Evolutionary conservation across 2,888 invertebrate genomes (phyloP).

Genomic region (Leptopilina drosophilae): DNA sequence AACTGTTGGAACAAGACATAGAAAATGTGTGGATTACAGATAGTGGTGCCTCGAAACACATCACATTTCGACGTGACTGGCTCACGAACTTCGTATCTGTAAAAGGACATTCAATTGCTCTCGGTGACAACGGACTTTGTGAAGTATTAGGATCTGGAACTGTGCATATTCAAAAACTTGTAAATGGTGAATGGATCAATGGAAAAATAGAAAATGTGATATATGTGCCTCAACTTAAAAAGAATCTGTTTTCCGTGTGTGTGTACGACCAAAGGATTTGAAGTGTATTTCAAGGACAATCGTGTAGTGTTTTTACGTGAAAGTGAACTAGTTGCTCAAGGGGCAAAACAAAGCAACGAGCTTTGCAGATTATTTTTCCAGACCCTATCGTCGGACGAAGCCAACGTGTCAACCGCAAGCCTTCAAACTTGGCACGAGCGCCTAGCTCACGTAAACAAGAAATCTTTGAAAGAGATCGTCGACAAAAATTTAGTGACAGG

Average conservation of each 20-base stretch:
- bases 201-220: constrained; percentile 43
- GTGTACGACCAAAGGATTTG: constrained; percentile 31
- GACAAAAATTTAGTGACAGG: constrained; percentile 32
- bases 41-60: constrained; percentile 59
- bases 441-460: neutral
- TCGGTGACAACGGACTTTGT: constrained; percentile 49
- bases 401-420: neutral
- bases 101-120: constrained; percentile 40
- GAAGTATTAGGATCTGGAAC: constrained; percentile 23
- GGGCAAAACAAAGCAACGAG: constrained; percentile 21
- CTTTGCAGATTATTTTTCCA: constrained; percentile 16
- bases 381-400: neutral
- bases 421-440: neutral
- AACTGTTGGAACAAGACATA: constrained; percentile 44
- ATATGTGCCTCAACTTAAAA: constrained; percentile 43
- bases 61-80: constrained; percentile 56
- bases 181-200: neutral
- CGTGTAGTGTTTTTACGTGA: neutral
- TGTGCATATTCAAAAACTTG: neutral
- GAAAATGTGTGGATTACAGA: constrained; percentile 57
- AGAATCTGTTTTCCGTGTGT: constrained; percentile 49
- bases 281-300: constrained; percentile 37
- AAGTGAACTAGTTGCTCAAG: neutral
- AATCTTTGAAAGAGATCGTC: neutral
- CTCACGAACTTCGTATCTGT: constrained; percentile 45